Evolutionary conservation across 2,113 vertebrate genomes (phyloP).

Genomic region (Gracilinanus agilis): DNA sequence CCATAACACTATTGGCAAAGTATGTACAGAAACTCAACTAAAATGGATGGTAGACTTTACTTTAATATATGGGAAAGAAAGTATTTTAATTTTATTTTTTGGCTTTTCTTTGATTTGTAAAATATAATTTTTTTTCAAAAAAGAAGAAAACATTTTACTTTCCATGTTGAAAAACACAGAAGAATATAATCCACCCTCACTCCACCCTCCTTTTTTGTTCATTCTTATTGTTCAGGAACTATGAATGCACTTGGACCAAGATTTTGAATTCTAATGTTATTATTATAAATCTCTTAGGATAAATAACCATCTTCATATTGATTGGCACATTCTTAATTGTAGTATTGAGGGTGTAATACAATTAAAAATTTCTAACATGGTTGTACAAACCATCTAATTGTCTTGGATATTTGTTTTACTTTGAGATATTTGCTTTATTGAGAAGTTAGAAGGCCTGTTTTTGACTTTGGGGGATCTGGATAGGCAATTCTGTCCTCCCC

Average conservation of each 20-base stretch:
- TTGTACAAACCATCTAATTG: conserved; percentile 32
- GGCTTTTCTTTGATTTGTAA: conserved; percentile 44
- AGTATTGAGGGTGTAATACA: conserved; percentile 33
- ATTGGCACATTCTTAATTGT: background rate
- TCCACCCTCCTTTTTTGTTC: conserved; percentile 50
- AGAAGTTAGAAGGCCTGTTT: background rate
- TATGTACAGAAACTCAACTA: too few relatives aligned
- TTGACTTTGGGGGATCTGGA: background rate
- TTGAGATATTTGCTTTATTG: background rate
- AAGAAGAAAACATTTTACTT: conserved; percentile 36
- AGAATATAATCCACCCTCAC: conserved; percentile 33
- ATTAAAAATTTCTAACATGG: conserved; percentile 33
- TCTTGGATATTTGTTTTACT: background rate
- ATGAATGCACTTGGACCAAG: conserved; percentile 45
- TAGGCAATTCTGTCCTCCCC: background rate
- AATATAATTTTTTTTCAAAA: conserved; percentile 32
- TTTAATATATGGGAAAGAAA: conserved; percentile 29
- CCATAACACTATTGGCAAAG: too few relatives aligned
- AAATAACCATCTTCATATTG: background rate
- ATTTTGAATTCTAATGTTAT: conserved; percentile 37
- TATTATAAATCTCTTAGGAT: conserved; percentile 46
- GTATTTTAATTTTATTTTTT: conserved; percentile 27
- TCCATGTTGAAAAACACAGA: conserved; percentile 9
- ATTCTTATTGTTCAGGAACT: conserved; percentile 53
- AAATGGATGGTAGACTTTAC: too few relatives aligned